phyloP scores from a whole-genome alignment of 2,797 vertebrate genomes.

The Falco naumanni region DNA sequence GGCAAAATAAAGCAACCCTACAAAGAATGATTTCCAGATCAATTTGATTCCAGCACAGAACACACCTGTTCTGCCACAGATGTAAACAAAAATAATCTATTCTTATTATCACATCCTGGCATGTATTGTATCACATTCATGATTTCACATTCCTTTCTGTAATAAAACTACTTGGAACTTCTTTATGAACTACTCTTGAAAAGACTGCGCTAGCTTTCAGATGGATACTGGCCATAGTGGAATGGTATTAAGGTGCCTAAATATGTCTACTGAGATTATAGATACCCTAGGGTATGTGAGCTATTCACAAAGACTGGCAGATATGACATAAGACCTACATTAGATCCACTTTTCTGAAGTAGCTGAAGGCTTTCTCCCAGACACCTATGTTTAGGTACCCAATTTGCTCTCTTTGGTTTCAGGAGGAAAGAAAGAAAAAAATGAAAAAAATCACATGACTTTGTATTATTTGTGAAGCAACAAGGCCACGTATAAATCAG shows the following conservation, averaged over 20 bases:
- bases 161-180: neutral
- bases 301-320: neutral
- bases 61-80: neutral
- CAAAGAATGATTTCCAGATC: neutral
- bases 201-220: neutral
- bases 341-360: neutral
- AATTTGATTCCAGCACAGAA: neutral
- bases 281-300: neutral
- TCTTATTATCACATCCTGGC: neutral
- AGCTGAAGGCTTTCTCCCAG: neutral
- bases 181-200: neutral
- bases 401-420: neutral
- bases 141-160: neutral
- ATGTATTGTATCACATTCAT: neutral
- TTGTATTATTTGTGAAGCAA: neutral
- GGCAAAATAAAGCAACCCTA: neutral
- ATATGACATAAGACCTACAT: neutral
- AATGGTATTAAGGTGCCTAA: neutral
- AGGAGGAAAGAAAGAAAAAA: neutral
- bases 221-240: neutral
- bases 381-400: neutral
- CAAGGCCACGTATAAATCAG: neutral
- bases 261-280: neutral
- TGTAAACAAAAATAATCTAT: neutral
- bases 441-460: rapidly evolving